A percentile compares a stretch with the other conserved stretches of the same genome.
Conservation (phyloP, 2,113 vertebrate species). For the Hydropotes inermis region DNA sequence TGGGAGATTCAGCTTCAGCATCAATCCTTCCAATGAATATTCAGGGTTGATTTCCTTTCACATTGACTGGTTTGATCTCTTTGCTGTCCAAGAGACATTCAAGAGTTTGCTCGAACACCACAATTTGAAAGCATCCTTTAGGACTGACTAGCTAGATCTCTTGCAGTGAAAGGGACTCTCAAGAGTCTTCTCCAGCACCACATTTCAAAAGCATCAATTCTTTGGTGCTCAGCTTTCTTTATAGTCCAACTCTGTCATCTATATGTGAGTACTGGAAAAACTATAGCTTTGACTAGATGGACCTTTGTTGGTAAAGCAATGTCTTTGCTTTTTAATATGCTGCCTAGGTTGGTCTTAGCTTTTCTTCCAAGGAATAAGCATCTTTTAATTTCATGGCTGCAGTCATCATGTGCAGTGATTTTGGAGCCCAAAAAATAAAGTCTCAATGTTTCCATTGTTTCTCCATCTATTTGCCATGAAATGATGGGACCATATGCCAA, state of each 20-base stretch:
- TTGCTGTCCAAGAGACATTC: not conserved
- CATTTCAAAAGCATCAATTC: not conserved
- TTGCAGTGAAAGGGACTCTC: not conserved
- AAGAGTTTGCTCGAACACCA: not conserved
- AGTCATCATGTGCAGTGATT: not conserved
- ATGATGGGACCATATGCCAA: not conserved
- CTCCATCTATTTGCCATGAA: not conserved
- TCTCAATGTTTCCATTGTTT: not conserved
- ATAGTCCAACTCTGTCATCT: not conserved
- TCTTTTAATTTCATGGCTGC: not conserved
- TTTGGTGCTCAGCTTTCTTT: not conserved
- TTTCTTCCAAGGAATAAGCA: not conserved
- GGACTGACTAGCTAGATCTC: not conserved
- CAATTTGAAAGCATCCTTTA: not conserved
- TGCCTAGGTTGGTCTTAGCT: not conserved
- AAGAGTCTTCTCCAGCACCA: not conserved
- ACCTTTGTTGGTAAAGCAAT: not conserved
- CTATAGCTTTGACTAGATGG: not conserved
- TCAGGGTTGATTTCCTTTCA: not conserved
- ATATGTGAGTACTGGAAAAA: not conserved
- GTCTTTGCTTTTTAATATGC: not conserved
- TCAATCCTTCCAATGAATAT: not conserved
- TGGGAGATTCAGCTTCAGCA: not conserved
- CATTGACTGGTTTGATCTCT: not conserved
- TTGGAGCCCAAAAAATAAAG: not conserved